Percentiles rank a stretch among this genome's conserved stretches.
These are phyloP conservation scores for Aphidoletes aphidimyza DNA, from an alignment of 2,888 invertebrate genomes.

Conservation along the genomic window DNA sequence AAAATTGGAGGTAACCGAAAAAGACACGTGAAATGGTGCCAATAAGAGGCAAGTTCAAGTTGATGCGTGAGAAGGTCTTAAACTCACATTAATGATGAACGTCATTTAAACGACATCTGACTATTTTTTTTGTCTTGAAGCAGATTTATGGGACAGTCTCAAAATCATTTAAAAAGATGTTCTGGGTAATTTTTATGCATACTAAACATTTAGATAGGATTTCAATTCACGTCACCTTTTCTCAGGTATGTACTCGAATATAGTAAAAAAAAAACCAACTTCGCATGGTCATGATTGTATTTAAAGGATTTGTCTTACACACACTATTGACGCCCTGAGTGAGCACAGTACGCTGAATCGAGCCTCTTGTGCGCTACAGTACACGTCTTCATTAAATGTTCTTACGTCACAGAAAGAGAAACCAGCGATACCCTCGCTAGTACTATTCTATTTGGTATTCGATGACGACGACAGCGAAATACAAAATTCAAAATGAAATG, in stretches of 20 bases:
- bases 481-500: no score
- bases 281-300: not conserved
- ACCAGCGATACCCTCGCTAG: not conserved
- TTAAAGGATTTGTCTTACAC: not conserved
- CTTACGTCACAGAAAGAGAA: not conserved
- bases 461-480: not conserved
- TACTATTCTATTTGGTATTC: not conserved
- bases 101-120: not conserved
- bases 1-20: not conserved
- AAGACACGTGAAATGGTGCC: not conserved
- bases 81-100: not conserved
- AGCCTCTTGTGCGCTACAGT: not conserved
- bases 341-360: no score
- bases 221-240: not conserved
- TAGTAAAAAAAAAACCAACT: not conserved
- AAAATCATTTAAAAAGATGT: constrained; percentile 10
- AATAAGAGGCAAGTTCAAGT: not conserved
- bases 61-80: not conserved
- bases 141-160: not conserved
- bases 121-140: not conserved
- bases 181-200: not conserved
- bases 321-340: no score
- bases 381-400: not conserved
- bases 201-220: not conserved
- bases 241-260: not conserved